phyloP scores from a whole-genome alignment of 92 coral and sea anemone genomes.

The Heliopora coerulea region DNA sequence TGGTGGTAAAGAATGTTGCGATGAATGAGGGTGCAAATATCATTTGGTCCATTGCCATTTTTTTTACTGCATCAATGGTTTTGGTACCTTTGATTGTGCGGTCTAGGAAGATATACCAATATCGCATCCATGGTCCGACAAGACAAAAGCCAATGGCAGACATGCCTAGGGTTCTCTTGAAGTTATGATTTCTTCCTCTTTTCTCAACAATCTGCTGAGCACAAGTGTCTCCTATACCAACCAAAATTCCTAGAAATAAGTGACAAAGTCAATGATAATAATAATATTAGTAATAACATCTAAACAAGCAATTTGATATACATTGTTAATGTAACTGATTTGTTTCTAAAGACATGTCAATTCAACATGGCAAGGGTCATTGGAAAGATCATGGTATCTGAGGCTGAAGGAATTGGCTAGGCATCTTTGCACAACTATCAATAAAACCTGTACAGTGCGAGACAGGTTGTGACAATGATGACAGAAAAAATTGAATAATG shows the following conservation, averaged over 20 bases:
- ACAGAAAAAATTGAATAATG: too few relatives aligned
- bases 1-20: slow-evolving; percentile 61
- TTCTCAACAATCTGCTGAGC: slow-evolving; percentile 80
- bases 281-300: too few relatives aligned
- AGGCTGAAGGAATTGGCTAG: too few relatives aligned
- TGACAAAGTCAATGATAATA: too few relatives aligned
- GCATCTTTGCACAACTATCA: too few relatives aligned
- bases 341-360: too few relatives aligned
- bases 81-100: slow-evolving; percentile 62
- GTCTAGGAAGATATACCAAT: slow-evolving; percentile 51
- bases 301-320: too few relatives aligned
- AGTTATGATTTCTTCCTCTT: slow-evolving; percentile 64
- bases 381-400: too few relatives aligned
- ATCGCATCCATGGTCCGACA: slow-evolving; percentile 26
- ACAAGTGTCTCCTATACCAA: slow-evolving; percentile 76
- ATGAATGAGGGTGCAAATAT: slow-evolving; percentile 71
- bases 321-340: too few relatives aligned
- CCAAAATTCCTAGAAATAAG: slow-evolving; percentile 63
- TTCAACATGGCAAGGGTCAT: too few relatives aligned
- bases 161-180: slow-evolving; percentile 48
- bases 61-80: slow-evolving; percentile 72
- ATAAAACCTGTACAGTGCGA: too few relatives aligned
- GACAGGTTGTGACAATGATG: too few relatives aligned
- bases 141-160: slow-evolving; percentile 27
- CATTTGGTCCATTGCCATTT: slow-evolving; percentile 74